Base-by-base conservation (phyloP, 1,140 invertebrate species). In the Bombus pyrosoma region DNA sequence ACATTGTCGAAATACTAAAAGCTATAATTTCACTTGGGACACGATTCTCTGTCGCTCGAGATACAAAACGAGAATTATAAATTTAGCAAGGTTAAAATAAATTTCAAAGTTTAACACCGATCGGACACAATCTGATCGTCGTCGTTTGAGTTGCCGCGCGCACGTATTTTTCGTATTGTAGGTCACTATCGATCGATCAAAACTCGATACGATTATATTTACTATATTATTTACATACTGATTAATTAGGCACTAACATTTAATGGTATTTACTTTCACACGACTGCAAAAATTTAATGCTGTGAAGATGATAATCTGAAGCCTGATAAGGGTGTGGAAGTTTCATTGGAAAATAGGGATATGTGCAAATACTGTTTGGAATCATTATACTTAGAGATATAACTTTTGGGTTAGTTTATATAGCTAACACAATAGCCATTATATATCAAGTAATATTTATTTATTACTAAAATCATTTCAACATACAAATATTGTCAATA, bases 1-100 rank as follows among this genome's bases (percentile, higher is more conserved):
- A 47, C 64, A 80, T 69, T 62, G 28, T 80, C 32, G 12, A 68
- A 47, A 79, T 12, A 34, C 13, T 68, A 66, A 78, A 39, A 32
- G 18, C 1, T 32, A n/a, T 62, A 62, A 62, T 15, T 34, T 15
- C 22, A 18, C n/a, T 37, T 25, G 1, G 12, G 9, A 8, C n/a
- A 37, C 32, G 12, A 47, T 34, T 25, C 32, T 53, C n/a, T 18
- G 37, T 32, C 18, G 8, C 10, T 10, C 18, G 22, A 15, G 4
- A 28, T 13, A 75, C 25, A 32, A 43, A 25, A 32, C 2, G 47
- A 15, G 22, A 39, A 32, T 59, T 39, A 41, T 2, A n/a, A 59
- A 77, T 59, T 59, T 77, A 1, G 57, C 0, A 34, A 64, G 57
- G 57, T 77, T 77, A 77, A 12, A 34, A 10, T 25, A 34, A 47